phyloP scores from a whole-genome alignment of 2,888 invertebrate species.

The Microctonus brassicae region DNA sequence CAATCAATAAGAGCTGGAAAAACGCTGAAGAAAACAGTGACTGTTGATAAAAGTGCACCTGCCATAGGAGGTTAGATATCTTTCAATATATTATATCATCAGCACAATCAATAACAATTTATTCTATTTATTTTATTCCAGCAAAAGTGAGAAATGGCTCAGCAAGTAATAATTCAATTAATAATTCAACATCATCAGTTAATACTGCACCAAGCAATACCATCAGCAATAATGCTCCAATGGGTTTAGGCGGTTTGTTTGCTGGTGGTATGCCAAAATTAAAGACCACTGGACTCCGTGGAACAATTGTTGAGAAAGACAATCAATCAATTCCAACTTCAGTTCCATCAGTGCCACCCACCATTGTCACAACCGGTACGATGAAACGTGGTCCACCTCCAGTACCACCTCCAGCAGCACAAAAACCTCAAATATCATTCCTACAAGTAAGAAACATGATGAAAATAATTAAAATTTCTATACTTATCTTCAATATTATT shows the following conservation, averaged over 20 bases:
- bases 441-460: conserved; percentile 68
- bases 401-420: conserved; percentile 78
- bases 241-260: conserved; percentile 80
- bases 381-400: conserved; percentile 84
- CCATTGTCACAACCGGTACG: conserved; percentile 47
- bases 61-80: conserved; percentile 76
- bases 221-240: conserved; percentile 56
- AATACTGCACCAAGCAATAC: conserved; percentile 36
- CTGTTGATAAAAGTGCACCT: conserved; percentile 93
- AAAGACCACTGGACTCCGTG: conserved; percentile 76
- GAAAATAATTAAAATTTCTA: background rate
- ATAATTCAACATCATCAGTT: conserved; percentile 1
- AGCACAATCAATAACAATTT: background rate
- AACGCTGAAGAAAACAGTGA: conserved; percentile 85
- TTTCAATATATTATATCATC: background rate
- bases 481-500: background rate
- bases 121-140: conserved; percentile 42
- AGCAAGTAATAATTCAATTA: conserved; percentile 56
- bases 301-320: conserved; percentile 51
- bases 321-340: conserved; percentile 35
- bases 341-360: conserved; percentile 37
- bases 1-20: conserved; percentile 87
- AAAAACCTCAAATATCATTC: conserved; percentile 76
- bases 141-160: conserved; percentile 64
- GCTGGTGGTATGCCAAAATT: conserved; percentile 88